Base-by-base conservation (phyloP, 2,888 invertebrate species). In the Mystacides longicornis region DNA sequence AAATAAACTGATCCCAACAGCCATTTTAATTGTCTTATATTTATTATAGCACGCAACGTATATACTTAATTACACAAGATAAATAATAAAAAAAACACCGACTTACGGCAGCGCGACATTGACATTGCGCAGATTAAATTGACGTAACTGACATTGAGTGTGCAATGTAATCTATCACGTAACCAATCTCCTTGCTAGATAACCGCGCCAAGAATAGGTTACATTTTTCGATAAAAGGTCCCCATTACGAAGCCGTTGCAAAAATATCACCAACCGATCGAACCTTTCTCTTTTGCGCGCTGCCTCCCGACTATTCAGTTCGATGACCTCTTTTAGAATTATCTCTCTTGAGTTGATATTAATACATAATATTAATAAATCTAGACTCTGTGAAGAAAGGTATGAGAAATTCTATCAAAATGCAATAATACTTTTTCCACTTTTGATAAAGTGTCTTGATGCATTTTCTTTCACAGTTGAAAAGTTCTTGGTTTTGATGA, bases 21-120 rank as follows among this genome's bases (percentile, higher is more conserved):
- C n/a, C n/a, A n/a, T n/a, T n/a, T n/a, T n/a, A n/a, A n/a, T n/a
- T n/a, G n/a, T n/a, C n/a, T n/a, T n/a, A n/a, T n/a, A n/a, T n/a
- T n/a, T n/a, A n/a, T n/a, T n/a, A n/a, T n/a, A n/a, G n/a, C n/a
- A n/a, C n/a, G n/a, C n/a, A n/a, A n/a, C n/a, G n/a, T n/a, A n/a
- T n/a, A n/a, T n/a, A n/a, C n/a, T n/a, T n/a, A n/a, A n/a, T n/a
- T n/a, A n/a, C n/a, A n/a, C n/a, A n/a, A n/a, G n/a, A 11, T 5
- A 27, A 27, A 27, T 27, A 27, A 27, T 27, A 27, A 27, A 7
- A 27, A 27, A 27, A 27, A 7, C 5, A 27, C 11, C 27, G 27
- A 5, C 27, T 5, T 27, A 27, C 27, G 11, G 14, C 49, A 46
- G 59, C 55, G 57, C 55, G 59, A 57, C 60, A 57, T 60, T 60